Percentiles rank a stretch among this genome's conserved stretches.
These are phyloP conservation scores for Anthrax anthrax DNA, from an alignment of 2,888 invertebrate species.

Conservation along the genomic window DNA sequence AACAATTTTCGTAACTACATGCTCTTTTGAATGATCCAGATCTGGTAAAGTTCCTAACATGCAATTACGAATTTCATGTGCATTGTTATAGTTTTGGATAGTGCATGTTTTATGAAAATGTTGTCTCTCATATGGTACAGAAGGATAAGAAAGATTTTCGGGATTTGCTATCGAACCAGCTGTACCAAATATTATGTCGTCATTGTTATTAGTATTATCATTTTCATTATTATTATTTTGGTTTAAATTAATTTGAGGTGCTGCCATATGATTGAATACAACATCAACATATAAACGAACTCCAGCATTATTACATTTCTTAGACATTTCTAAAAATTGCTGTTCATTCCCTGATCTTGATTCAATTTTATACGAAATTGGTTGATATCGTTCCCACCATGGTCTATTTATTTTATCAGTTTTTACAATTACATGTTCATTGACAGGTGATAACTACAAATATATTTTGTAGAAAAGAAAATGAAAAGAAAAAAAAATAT, in stretches of 20 bases:
- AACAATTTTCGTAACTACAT: constrained; percentile 22
- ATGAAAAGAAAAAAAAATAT: no score
- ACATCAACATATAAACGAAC: constrained; percentile 73
- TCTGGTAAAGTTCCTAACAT: constrained; percentile 58
- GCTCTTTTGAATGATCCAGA: constrained; percentile 45
- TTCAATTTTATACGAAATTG: constrained; percentile 56
- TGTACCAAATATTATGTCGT: constrained; percentile 36
- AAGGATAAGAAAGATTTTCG: constrained; percentile 39
- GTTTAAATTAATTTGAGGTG: background rate
- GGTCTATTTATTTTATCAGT: constrained; percentile 40
- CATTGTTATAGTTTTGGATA: constrained; percentile 51
- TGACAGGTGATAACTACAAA: constrained; percentile 41
- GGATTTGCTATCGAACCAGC: constrained; percentile 47
- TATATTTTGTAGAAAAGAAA: no score
- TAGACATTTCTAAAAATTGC: constrained; percentile 58
- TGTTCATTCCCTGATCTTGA: constrained; percentile 59
- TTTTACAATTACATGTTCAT: constrained; percentile 38
- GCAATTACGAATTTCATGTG: constrained; percentile 53
- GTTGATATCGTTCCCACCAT: constrained; percentile 86
- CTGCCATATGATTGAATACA: constrained; percentile 78
- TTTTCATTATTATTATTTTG: no score
- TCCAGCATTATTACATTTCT: constrained; percentile 58
- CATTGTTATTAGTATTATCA: no score
- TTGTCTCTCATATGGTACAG: constrained; percentile 46
- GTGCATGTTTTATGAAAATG: constrained; percentile 57